Evolutionary conservation across 37 sponge, comb jelly and placozoan species (phyloP), one percentile per base, ranked within the genome.

Genomic region (Hexactinellida sp.): DNA sequence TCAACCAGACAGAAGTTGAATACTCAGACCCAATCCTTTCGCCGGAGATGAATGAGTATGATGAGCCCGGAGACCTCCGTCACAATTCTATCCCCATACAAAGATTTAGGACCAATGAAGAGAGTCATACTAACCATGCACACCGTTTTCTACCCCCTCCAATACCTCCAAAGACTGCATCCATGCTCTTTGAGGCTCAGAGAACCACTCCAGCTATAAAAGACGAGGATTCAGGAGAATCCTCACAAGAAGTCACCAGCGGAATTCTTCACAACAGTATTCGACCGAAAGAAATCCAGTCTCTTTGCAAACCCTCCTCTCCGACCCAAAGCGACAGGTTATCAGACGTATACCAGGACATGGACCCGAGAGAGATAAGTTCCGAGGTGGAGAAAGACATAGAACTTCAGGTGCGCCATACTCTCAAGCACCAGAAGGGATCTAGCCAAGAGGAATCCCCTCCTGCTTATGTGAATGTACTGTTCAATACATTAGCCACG

Each of bases 371-470:
- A 28, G 76, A 63, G 76, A 63, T 23, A 7, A 63, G 76, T 63
- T 63, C 30, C 5, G 76, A 63, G 30, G 13, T 63, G 76, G 76
- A 63, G 76, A 63, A 63, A 63, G 76, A 63, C 34, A 63, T 63
- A 63, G 76, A 63, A 63, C 76, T 63, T 63, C 76, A 63, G 30
- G 76, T 63, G 25, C 76, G 13, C 76, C 76, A 63, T 28, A 63
- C 21, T 63, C 21, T 63, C 34, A 63, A 63, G 76, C 76, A 63
- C 34, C 21, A 63, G 30, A 63, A 63, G 3, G 76, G 28, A 7
- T 63, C 76, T 7, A 63, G 34, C 76, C 5, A 41, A 13, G 76
- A n/a, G 34, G 76, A 63, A 63, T 25, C 76, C 5, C 30, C 76
- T 63, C 32, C 76, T n/a, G 30, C 76, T 23, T 63, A 63, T n/a